Evolutionary conservation across 2,797 vertebrate genomes (phyloP).

Genomic region (Eutrigla gurnardus): DNA sequence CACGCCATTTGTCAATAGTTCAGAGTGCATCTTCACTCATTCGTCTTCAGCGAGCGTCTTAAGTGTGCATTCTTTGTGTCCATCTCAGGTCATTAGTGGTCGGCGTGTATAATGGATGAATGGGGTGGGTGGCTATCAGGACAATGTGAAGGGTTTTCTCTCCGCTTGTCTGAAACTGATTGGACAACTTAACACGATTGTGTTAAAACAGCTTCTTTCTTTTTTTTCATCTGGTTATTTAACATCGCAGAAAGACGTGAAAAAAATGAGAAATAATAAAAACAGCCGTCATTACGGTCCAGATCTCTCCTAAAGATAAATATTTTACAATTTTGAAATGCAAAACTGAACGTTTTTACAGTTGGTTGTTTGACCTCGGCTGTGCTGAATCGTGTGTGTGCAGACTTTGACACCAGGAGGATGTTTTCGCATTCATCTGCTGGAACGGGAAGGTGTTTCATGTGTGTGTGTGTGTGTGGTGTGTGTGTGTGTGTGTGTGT

Average conservation of each 20-base stretch:
- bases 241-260: neutral
- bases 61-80: slow-evolving; percentile 75
- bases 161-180: slow-evolving; percentile 46
- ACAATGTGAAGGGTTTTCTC: slow-evolving; percentile 27
- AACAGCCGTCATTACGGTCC: neutral
- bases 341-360: neutral
- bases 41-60: slow-evolving; percentile 68
- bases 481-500: slow-evolving; percentile 5
- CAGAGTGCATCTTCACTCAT: slow-evolving; percentile 78
- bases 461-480: neutral
- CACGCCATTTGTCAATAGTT: slow-evolving; percentile 80
- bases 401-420: slow-evolving; percentile 8
- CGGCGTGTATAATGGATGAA: slow-evolving; percentile 65
- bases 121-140: slow-evolving; percentile 49
- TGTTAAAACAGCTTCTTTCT: slow-evolving; percentile 22
- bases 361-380: slow-evolving; percentile 3
- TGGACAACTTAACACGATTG: slow-evolving; percentile 28
- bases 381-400: neutral
- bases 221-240: neutral
- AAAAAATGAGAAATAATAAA: neutral
- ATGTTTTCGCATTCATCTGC: slow-evolving; percentile 18
- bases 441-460: slow-evolving; percentile 1
- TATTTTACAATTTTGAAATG: neutral
- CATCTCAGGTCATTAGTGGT: slow-evolving; percentile 69
- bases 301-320: neutral